phyloP scores from a whole-genome alignment of 2,113 vertebrate species.

The Eretmochelys imbricata region DNA sequence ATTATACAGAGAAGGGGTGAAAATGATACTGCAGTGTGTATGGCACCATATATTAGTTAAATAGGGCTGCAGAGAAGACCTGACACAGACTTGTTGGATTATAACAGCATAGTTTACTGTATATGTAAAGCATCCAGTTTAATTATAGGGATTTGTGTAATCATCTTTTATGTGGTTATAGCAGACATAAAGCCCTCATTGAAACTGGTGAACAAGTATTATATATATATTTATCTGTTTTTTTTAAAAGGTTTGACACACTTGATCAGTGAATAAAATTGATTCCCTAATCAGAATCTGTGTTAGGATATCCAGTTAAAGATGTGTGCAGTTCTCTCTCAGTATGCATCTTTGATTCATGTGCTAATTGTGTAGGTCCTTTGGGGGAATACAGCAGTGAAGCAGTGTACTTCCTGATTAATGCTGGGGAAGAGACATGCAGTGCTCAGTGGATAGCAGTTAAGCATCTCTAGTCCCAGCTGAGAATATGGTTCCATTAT shows the following conservation, averaged over 20 bases:
- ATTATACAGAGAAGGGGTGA: fast-evolving
- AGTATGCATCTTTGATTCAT: constrained; percentile 48
- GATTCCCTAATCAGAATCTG: background rate
- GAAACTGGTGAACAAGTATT: background rate
- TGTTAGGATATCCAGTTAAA: background rate
- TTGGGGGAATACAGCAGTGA: constrained; percentile 34
- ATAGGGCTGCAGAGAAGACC: background rate
- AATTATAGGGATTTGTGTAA: background rate
- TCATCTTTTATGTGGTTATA: background rate
- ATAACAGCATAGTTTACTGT: background rate
- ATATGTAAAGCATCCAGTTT: background rate
- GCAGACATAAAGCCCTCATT: background rate
- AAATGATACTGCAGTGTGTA: background rate
- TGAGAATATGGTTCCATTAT: constrained; percentile 72
- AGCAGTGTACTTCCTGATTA: constrained; percentile 73
- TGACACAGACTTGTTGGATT: background rate
- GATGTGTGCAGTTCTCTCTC: constrained; percentile 14
- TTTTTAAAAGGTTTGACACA: background rate
- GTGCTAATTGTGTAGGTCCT: constrained; percentile 63
- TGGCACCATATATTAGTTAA: background rate
- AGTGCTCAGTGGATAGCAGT: constrained; percentile 57
- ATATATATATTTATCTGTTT: fast-evolving
- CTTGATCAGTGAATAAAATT: background rate
- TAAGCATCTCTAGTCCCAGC: constrained; percentile 67
- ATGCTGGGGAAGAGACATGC: constrained; percentile 69